Percentiles rank a stretch among this genome's conserved stretches.
Evolutionary conservation across 2,797 vertebrate genomes (phyloP).

Genomic region (Acrossocheilus wenchowensis): DNA sequence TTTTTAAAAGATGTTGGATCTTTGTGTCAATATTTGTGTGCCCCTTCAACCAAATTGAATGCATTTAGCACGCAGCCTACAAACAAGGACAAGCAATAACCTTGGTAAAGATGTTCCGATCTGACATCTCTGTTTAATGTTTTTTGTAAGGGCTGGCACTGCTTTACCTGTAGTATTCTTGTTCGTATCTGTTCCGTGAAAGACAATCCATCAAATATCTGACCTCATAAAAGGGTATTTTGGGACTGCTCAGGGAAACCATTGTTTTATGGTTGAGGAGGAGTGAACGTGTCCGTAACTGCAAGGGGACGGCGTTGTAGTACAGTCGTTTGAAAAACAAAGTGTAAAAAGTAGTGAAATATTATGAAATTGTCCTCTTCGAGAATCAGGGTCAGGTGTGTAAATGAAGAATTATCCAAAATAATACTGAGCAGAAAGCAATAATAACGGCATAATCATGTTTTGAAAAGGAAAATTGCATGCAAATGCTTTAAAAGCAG

Average conservation of each 20-base stretch:
- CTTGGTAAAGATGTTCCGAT: slow-evolving; percentile 35
- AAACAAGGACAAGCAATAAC: slow-evolving; percentile 51
- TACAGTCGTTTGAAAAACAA: slow-evolving; percentile 6
- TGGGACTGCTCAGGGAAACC: slow-evolving; percentile 57
- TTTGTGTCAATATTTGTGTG: slow-evolving; percentile 32
- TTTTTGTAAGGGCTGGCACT: slow-evolving; percentile 58
- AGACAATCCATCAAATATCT: slow-evolving; percentile 59
- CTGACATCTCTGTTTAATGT: slow-evolving; percentile 28
- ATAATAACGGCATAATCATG: slow-evolving; percentile 51
- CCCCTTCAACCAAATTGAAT: slow-evolving; percentile 46
- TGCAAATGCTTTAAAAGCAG: slow-evolving; percentile 42
- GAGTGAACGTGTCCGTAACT: slow-evolving; percentile 22
- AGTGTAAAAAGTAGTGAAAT: slow-evolving; percentile 25
- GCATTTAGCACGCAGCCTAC: slow-evolving; percentile 40
- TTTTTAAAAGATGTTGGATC: slow-evolving; percentile 8
- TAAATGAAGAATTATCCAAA: slow-evolving; percentile 48
- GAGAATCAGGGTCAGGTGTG: slow-evolving; percentile 52
- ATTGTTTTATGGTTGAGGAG: slow-evolving; percentile 46
- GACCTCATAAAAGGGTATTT: slow-evolving; percentile 57
- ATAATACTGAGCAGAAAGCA: slow-evolving; percentile 55
- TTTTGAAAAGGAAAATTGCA: slow-evolving; percentile 47
- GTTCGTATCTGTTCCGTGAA: slow-evolving; percentile 53
- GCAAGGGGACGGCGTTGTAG: neutral
- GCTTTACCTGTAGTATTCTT: slow-evolving; percentile 49
- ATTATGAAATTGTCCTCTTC: slow-evolving; percentile 29